These are phyloP conservation scores for Cirrhinus mrigala DNA, from an alignment of 2,797 vertebrate genomes.

Conservation along the genomic window DNA sequence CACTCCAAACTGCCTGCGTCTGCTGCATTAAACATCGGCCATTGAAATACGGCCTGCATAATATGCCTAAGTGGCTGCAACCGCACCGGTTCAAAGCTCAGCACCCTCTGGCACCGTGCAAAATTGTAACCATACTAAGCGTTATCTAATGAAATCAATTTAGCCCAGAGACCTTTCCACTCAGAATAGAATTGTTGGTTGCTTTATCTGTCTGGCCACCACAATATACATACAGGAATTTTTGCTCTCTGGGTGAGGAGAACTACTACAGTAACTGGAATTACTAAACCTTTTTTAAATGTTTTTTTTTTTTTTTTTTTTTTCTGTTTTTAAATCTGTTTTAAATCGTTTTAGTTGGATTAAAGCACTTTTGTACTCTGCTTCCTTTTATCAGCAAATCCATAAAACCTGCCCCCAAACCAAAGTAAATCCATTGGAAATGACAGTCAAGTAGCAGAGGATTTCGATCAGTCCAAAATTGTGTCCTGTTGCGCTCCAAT, in stretches of 20 bases:
- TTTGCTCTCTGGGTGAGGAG: neutral
- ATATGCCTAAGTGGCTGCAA: conserved; percentile 50
- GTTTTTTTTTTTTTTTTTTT: no score
- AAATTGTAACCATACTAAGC: conserved; percentile 38
- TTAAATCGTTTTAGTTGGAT: no score
- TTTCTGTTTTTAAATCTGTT: neutral
- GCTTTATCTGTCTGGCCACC: conserved; percentile 1
- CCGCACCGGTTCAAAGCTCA: conserved; percentile 37
- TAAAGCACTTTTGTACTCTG: neutral
- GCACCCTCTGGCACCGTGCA: conserved; percentile 42
- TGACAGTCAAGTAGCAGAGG: neutral
- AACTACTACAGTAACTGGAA: neutral
- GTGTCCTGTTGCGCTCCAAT: neutral
- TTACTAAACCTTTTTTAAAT: neutral
- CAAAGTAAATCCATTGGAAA: neutral
- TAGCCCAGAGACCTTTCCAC: conserved; percentile 31
- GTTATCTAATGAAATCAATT: conserved; percentile 60
- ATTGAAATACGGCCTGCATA: conserved; percentile 56
- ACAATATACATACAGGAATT: neutral
- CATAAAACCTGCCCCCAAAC: conserved; percentile 12
- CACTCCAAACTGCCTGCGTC: conserved; percentile 37
- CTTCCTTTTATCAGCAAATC: neutral
- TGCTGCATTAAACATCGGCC: conserved; percentile 46
- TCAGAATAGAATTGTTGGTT: conserved; percentile 9
- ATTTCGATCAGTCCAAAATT: neutral